Conservation (phyloP, 2,888 invertebrate species). For the Emmelina monodactyla region DNA sequence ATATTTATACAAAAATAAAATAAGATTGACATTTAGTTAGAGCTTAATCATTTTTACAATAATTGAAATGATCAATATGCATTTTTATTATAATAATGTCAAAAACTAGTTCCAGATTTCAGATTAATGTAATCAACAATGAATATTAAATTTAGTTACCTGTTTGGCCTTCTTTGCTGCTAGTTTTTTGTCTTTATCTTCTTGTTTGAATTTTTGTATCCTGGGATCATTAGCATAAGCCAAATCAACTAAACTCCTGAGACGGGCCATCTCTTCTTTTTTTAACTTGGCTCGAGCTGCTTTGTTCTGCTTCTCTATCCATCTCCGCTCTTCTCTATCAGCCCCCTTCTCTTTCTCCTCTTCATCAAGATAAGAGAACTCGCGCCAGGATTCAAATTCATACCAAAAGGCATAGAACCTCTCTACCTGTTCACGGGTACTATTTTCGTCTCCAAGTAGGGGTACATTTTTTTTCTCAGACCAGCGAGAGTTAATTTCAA, state of each 20-base stretch:
- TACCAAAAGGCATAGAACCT: constrained; percentile 98
- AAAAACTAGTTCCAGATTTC: too few relatives aligned
- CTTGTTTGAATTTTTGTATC: constrained; percentile 90
- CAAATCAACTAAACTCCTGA: constrained; percentile 89
- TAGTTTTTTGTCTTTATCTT: constrained; percentile 89
- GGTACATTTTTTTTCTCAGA: constrained; percentile 90
- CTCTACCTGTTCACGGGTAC: constrained; percentile 86
- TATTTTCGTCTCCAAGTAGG: constrained; percentile 77
- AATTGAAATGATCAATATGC: too few relatives aligned
- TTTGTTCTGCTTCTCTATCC: constrained; percentile 99
- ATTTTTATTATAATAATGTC: too few relatives aligned
- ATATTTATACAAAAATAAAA: too few relatives aligned
- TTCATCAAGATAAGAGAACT: constrained; percentile 98
- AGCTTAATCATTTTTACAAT: too few relatives aligned
- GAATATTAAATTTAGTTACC: too few relatives aligned
- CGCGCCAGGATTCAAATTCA: constrained; percentile 98
- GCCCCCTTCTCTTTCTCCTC: constrained; percentile 98
- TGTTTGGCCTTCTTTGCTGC: constrained; percentile 89
- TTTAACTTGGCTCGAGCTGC: constrained; percentile 89
- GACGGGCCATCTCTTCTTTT: constrained; percentile 95
- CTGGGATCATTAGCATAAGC: constrained; percentile 95
- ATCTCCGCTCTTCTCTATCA: constrained; percentile 93
- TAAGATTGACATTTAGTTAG: too few relatives aligned
- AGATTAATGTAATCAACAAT: too few relatives aligned
- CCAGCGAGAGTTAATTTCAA: constrained; percentile 87